Evolutionary conservation across 2,888 invertebrate genomes (phyloP).

Genomic region (Microplitis deprimator): DNA sequence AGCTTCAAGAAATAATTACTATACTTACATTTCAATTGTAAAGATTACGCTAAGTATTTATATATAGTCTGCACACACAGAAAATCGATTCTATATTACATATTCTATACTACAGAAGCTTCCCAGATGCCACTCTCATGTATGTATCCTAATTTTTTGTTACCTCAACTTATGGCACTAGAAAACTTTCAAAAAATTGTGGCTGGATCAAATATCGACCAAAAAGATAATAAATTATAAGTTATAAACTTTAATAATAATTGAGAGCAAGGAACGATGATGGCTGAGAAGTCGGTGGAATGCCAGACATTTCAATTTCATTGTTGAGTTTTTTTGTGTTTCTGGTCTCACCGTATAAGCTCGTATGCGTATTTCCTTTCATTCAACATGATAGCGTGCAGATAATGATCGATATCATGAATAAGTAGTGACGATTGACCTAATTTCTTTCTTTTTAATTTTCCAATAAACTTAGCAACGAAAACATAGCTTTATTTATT

Average conservation of each 20-base stretch:
- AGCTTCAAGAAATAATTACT: background rate
- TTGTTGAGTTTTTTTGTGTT: slow-evolving; percentile 28
- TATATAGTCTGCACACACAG: background rate
- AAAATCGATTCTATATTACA: background rate
- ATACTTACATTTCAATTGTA: background rate
- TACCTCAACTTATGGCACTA: slow-evolving; percentile 10
- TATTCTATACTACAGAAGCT: too few relatives aligned
- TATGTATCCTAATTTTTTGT: background rate
- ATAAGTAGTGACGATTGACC: slow-evolving; percentile 30
- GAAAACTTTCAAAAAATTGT: slow-evolving; percentile 50
- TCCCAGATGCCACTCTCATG: background rate
- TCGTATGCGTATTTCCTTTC: slow-evolving; percentile 29
- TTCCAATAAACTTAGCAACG: slow-evolving; percentile 21
- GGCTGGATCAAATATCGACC: slow-evolving; percentile 30
- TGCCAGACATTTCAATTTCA: slow-evolving; percentile 36
- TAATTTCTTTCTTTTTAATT: slow-evolving; percentile 20
- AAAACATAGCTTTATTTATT: background rate
- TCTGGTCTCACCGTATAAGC: slow-evolving; percentile 22
- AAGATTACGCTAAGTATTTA: background rate
- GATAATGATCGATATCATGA: slow-evolving; percentile 37
- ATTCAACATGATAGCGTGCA: slow-evolving; percentile 28
- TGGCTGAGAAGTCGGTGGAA: slow-evolving; percentile 39
- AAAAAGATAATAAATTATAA: slow-evolving; percentile 3
- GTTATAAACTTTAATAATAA: slow-evolving; percentile 39
- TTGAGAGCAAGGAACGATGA: slow-evolving; percentile 30